Conservation (phyloP, 2,113 vertebrate species). For the Stegastes partitus region DNA sequence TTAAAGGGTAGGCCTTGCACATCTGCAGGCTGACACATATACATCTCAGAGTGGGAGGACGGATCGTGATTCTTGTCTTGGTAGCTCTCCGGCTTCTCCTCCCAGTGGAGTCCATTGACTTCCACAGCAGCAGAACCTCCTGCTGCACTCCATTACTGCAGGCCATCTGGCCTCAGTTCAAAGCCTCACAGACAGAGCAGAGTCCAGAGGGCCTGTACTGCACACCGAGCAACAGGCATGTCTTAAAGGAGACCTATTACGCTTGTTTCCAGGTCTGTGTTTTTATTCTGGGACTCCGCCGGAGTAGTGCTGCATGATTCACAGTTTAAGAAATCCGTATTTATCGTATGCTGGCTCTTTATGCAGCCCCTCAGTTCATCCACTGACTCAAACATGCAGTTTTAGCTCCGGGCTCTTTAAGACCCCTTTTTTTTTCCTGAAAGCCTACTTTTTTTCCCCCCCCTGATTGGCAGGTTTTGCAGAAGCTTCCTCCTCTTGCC, state of each 20-base stretch:
- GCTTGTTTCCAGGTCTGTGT: too few species aligned
- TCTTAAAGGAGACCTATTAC: conserved; percentile 6
- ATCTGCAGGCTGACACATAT: conserved; percentile 43
- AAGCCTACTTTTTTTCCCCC: too few species aligned
- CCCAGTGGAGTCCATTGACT: conserved; percentile 63
- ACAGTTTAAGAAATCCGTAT: too few species aligned
- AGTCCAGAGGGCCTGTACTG: conserved; percentile 49
- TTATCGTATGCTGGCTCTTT: too few species aligned
- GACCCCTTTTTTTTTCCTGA: too few species aligned
- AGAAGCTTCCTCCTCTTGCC: too few species aligned
- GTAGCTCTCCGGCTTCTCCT: conserved; percentile 58
- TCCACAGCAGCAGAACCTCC: conserved; percentile 53
- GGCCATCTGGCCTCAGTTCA: conserved; percentile 68
- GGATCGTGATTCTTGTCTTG: conserved; percentile 34
- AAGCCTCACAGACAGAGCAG: conserved; percentile 48
- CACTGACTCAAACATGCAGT: too few species aligned
- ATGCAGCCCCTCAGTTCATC: too few species aligned
- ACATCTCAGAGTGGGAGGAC: conserved; percentile 36
- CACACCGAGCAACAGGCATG: conserved; percentile 39
- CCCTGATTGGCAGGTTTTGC: too few species aligned
- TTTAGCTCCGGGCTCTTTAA: too few species aligned
- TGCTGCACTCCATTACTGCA: conserved; percentile 63
- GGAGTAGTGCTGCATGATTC: too few species aligned
- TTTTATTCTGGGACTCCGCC: too few species aligned
- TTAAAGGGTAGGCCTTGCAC: conserved; percentile 11